Evolutionary conservation across 2,888 invertebrate species (phyloP).

Genomic region (Anodontia alba): DNA sequence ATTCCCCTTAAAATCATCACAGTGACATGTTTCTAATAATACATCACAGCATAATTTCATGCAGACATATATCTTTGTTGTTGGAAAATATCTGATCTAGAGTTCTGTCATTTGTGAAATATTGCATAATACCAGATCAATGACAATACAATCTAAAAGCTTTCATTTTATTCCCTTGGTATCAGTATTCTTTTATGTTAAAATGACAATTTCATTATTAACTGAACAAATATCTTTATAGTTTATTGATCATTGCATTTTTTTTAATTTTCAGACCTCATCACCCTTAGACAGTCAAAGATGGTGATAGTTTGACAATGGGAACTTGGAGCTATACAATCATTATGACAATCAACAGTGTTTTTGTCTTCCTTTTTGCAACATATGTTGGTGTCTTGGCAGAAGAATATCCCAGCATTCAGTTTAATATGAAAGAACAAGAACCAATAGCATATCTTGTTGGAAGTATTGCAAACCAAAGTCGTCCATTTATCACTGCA

Average conservation of each 20-base stretch:
- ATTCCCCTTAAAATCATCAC: no score
- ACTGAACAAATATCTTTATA: no score
- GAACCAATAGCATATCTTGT: constrained; percentile 43
- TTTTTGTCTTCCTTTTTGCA: constrained; percentile 15
- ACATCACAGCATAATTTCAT: no score
- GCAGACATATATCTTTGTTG: no score
- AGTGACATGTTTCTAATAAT: no score
- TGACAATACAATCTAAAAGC: background rate
- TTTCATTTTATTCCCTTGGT: background rate
- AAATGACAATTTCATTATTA: background rate
- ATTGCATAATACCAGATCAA: background rate
- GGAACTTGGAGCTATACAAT: background rate
- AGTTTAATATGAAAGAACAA: constrained; percentile 62
- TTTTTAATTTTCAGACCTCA: background rate
- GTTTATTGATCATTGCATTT: background rate
- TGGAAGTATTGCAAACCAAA: constrained; percentile 60
- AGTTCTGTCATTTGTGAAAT: no score
- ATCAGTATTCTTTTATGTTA: background rate
- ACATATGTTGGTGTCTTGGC: background rate
- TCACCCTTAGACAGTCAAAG: background rate
- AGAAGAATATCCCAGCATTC: constrained; percentile 18
- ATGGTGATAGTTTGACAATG: background rate
- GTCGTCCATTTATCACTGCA: constrained; percentile 28
- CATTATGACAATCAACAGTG: constrained; percentile 18
- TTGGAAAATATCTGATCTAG: no score